Base-by-base conservation (phyloP, 1,140 invertebrate genomes). In the Diorhabda carinulata region DNA sequence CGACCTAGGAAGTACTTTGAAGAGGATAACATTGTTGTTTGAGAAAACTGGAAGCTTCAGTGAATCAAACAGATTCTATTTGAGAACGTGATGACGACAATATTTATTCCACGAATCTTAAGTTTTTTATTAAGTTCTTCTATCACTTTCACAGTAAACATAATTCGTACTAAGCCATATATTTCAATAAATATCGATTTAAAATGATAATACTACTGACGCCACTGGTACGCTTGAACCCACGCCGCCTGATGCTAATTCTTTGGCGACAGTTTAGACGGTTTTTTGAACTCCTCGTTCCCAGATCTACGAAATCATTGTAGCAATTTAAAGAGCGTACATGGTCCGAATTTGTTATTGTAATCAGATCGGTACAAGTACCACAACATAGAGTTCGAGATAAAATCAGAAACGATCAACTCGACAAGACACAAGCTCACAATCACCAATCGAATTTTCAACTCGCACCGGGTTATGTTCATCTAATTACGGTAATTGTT, bases 291-390 rank as follows among this genome's bases (percentile, higher is more conserved):
- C 25, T 61, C 25, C 9, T 43, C 6, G 61, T 58, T 62, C 61
- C 61, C 44, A 69, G 67, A 69, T 63, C 61, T 69, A 69, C 67
- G 61, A 69, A 56, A 69, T 69, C 61, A 63, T 63, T 64, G 67
- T 68, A 63, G 67, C 67, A 68, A 69, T 69, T 69, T 64, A 69
- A 63, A 69, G 61, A 64, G 43, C 52, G 10, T 43, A 69, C 67
- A 69, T 63, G 67, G 67, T 57, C 67, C 67, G 67, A 69, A 69
- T 69, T 69, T 69, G 67, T 69, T 69, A 69, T 69, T 69, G 67
- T 63, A 69, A 69, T 69, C 67, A 69, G 67, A 69, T 64, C 61
- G 57, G 47, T 52, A 52, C 47, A 52, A 52, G 47, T 52, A 52
- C 47, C 47, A 25, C 25, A 52, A 52, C 47, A 52, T 52, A 52